Conservation (phyloP, 2,797 vertebrate genomes). For the Chloroceryle amazona region DNA sequence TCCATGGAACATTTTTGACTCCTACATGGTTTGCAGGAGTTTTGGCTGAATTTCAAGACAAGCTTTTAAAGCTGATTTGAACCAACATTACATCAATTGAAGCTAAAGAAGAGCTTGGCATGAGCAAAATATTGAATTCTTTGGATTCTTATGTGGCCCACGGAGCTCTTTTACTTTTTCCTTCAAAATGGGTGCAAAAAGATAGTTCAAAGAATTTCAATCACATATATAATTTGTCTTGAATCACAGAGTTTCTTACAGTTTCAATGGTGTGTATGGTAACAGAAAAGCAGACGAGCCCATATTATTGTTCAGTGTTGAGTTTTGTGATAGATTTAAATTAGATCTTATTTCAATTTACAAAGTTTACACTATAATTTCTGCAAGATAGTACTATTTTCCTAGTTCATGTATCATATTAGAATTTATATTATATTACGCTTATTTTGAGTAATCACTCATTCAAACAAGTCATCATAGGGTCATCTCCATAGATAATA, state of each 20-base stretch:
- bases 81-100: background rate
- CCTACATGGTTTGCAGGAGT: background rate
- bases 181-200: background rate
- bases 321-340: background rate
- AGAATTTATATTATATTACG: background rate
- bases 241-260: background rate
- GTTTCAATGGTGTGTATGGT: background rate
- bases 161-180: background rate
- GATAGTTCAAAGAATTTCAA: background rate
- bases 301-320: background rate
- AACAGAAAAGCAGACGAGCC: background rate
- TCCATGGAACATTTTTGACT: background rate
- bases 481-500: background rate
- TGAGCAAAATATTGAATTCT: background rate
- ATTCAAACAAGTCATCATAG: fast-evolving
- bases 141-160: background rate
- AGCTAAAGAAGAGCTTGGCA: background rate
- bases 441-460: background rate
- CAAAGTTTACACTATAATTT: background rate
- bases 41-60: background rate
- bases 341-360: background rate
- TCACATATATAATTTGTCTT: background rate
- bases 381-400: background rate
- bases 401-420: background rate
- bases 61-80: background rate